Percentiles rank a stretch among this genome's conserved stretches.
Evolutionary conservation across 2,888 invertebrate genomes (phyloP).

Genomic region (Bugula neritina): DNA sequence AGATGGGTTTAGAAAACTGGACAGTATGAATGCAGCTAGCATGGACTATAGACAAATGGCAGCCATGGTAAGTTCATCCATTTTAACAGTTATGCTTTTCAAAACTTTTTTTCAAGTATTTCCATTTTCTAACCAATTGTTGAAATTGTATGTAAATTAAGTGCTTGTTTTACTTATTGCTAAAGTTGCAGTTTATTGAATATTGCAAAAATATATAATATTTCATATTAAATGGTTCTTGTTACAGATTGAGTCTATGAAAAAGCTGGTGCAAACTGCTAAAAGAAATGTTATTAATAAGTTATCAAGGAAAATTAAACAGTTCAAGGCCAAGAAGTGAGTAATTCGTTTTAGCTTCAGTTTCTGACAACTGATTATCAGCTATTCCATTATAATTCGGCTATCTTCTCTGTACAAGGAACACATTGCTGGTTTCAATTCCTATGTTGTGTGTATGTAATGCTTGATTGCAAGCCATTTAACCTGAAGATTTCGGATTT

Average conservation of each 20-base stretch:
- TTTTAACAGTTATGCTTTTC: too few relatives aligned
- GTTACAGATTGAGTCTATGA: neutral
- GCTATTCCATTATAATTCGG: too few relatives aligned
- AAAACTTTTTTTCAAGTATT: neutral
- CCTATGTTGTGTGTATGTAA: neutral
- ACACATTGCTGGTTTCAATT: too few relatives aligned
- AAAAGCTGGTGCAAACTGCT: neutral
- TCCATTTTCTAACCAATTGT: too few relatives aligned
- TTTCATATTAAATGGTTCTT: neutral
- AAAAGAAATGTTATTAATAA: constrained; percentile 22
- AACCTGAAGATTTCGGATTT: neutral
- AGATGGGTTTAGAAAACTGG: constrained; percentile 18
- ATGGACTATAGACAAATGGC: constrained; percentile 23
- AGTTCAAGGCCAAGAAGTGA: neutral
- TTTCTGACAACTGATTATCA: too few relatives aligned
- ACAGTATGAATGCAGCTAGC: constrained; percentile 7
- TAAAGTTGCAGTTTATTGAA: neutral
- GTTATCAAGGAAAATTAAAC: constrained; percentile 9
- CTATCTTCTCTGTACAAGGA: too few relatives aligned
- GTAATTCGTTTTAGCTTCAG: too few relatives aligned
- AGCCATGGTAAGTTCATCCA: constrained; percentile 10
- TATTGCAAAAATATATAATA: neutral
- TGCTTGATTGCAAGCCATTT: neutral
- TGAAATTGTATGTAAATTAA: too few relatives aligned
- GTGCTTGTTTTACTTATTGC: too few relatives aligned